Conservation (phyloP, 1,140 invertebrate species). For the Pseudachorutes palmiensis region DNA sequence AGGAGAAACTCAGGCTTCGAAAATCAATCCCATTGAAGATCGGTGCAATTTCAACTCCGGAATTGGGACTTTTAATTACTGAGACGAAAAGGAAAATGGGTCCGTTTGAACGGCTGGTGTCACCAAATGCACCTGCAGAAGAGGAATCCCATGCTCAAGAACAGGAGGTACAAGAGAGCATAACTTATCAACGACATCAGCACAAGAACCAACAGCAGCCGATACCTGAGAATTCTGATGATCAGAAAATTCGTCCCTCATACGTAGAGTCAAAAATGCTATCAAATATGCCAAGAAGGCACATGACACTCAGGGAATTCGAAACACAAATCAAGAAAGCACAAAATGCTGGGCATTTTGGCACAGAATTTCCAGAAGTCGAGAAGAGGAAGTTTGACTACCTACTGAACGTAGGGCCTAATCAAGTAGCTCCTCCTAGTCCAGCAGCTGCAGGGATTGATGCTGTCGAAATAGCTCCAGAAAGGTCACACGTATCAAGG, state of each 20-base stretch:
- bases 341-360: not conserved
- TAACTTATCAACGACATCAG: not conserved
- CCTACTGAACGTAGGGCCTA: slow-evolving; percentile 2
- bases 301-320: slow-evolving; percentile 21
- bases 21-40: slow-evolving; percentile 5
- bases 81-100: not conserved
- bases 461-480: not conserved
- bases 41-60: not conserved
- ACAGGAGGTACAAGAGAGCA: not conserved
- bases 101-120: not conserved
- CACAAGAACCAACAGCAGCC: not conserved
- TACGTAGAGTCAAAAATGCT: not conserved
- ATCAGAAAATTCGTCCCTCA: not conserved
- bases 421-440: not conserved
- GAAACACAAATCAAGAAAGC: slow-evolving; percentile 14
- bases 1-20: slow-evolving; percentile 10
- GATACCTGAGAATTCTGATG: not conserved
- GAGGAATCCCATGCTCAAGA: not conserved
- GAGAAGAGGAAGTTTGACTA: not conserved
- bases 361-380: not conserved
- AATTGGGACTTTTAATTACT: not conserved
- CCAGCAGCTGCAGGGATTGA: not conserved
- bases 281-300: not conserved
- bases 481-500: not conserved
- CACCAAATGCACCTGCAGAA: not conserved